Evolutionary conservation across 2,888 invertebrate species (phyloP).

Genomic region (Spilarctia lutea): DNA sequence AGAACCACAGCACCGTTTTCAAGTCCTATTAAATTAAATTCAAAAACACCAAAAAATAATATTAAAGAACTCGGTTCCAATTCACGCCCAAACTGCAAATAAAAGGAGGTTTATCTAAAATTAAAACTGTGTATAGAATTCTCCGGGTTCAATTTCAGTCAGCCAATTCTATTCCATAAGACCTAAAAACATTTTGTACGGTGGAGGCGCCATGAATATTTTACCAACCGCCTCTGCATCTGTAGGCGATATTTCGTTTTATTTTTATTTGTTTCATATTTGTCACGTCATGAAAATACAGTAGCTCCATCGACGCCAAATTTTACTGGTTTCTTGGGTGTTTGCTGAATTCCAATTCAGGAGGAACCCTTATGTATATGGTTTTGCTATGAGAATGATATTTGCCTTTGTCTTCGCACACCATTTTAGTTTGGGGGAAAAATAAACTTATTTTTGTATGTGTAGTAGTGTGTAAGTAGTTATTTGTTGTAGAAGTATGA

Average conservation of each 20-base stretch:
- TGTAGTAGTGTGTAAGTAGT: neutral
- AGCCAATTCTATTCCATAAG: constrained; percentile 43
- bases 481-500: neutral
- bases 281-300: constrained; percentile 68
- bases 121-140: constrained; percentile 31
- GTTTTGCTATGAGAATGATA: constrained; percentile 42
- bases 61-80: constrained; percentile 4
- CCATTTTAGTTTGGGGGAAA: constrained; percentile 2
- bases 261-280: constrained; percentile 66
- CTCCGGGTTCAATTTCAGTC: constrained; percentile 33
- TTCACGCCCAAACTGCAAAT: constrained; percentile 8
- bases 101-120: constrained; percentile 40
- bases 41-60: neutral
- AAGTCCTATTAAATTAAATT: neutral
- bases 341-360: constrained; percentile 58
- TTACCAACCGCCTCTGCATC: constrained; percentile 37
- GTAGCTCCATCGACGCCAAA: constrained; percentile 54
- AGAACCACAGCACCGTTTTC: neutral
- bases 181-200: constrained; percentile 41
- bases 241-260: constrained; percentile 46
- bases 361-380: constrained; percentile 28
- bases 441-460: constrained; percentile 7
- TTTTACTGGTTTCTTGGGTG: constrained; percentile 54
- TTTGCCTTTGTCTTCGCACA: constrained; percentile 42
- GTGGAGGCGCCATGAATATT: constrained; percentile 44